Conservation (phyloP, 2,113 vertebrate species). For the Collichthys lucidus region DNA sequence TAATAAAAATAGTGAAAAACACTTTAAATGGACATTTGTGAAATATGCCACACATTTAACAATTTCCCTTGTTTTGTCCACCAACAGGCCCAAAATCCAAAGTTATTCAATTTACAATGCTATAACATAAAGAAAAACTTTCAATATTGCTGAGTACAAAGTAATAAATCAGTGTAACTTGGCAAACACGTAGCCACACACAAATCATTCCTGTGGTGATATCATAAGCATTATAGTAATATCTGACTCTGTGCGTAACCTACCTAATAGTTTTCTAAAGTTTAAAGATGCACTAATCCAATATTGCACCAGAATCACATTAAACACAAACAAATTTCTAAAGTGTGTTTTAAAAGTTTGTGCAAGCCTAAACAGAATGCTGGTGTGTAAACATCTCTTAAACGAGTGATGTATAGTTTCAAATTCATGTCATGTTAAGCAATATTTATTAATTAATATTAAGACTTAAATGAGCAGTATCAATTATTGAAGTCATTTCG, state of each 20-base stretch:
- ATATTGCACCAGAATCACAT: neutral
- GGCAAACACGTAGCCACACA: neutral
- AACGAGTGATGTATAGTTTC: neutral
- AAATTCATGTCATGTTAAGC: neutral
- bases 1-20: too few species aligned
- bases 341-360: neutral
- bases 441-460: too few species aligned
- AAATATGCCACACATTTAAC: neutral
- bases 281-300: too few species aligned
- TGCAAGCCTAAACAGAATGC: neutral
- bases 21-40: neutral
- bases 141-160: neutral
- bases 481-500: too few species aligned
- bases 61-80: neutral
- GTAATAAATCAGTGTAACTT: neutral
- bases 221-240: neutral
- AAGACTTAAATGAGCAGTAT: neutral
- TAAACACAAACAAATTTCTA: neutral
- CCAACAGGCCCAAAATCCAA: neutral
- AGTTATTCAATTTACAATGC: neutral
- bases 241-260: too few species aligned
- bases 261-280: too few species aligned
- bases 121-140: neutral
- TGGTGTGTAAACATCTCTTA: neutral
- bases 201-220: neutral